Base-by-base conservation (phyloP, 1,140 invertebrate genomes). In the Theocolax elegans region DNA sequence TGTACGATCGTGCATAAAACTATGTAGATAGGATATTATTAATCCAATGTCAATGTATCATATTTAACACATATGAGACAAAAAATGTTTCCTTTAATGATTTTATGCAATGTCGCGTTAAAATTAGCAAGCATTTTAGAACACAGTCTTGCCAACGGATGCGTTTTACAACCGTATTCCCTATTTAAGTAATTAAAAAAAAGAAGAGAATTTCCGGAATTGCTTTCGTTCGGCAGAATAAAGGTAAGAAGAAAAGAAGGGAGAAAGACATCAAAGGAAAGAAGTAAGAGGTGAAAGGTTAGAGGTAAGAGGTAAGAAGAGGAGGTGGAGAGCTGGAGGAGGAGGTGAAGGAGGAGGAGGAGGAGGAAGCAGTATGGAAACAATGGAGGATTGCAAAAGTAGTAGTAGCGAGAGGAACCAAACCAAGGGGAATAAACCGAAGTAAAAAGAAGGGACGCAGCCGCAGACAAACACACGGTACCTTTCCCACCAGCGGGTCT, bases 391-490 rank as follows among this genome's bases (percentile, higher is more conserved):
- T 40, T 53, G 49, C 42, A 53, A 29, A 53, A 53, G 27, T 53
- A 35, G 31, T 35, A 35, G 31, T 10, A 23, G 46, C 4, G 8
- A 15, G 21, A 13, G 54, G 42, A 49, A n/a, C 29, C 25, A 23
- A 58, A 29, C 49, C 4, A 38, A 21, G 19, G 48, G 44, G 42
- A 65, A 49, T 25, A 44, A 54, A 40, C 31, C 25, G 40, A 64
- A 58, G 49, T 58, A 62, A 67, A 42, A 72, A 63, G 51, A 56
- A 60, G 23, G 54, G 46, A 65, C 53, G 53, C 38, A 19, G 62
- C 68, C 56, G 25, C 58, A 64, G 59, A 67, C 71, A 75, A 78
- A 77, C 70, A 76, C 49, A 31, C 66, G 60, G 51, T 63, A 70
- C 40, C 59, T 66, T 74, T 74, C 71, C 31, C 69, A 62, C 42